Evolutionary conservation across 2,888 invertebrate species (phyloP).

Genomic region (Megamerina dolium): DNA sequence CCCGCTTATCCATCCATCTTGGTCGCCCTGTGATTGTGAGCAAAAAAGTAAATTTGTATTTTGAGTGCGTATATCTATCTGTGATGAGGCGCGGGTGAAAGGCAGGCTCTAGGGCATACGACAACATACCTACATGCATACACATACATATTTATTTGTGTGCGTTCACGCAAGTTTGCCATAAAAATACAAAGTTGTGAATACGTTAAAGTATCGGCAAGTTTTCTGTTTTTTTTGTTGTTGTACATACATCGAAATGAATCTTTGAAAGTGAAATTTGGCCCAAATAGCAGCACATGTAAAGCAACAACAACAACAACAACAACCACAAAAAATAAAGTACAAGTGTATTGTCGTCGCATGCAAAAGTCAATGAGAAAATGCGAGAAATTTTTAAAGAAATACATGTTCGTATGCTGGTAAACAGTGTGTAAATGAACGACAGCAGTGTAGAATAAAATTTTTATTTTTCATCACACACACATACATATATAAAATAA

Average conservation of each 20-base stretch:
- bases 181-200: conserved; percentile 6
- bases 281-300: conserved; percentile 1
- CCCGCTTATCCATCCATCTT: too few species aligned
- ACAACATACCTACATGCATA: too few species aligned
- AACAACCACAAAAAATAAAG: background rate
- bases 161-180: conserved; percentile 2
- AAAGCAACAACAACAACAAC: background rate
- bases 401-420: background rate
- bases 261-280: conserved; percentile 5
- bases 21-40: too few species aligned
- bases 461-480: too few species aligned
- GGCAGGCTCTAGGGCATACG: too few species aligned
- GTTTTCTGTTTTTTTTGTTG: background rate
- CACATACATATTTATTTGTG: background rate
- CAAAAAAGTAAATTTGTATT: too few species aligned
- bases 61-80: too few species aligned
- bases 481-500: too few species aligned
- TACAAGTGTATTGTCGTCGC: too few species aligned
- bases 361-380: background rate
- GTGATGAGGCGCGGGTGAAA: too few species aligned
- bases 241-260: too few species aligned
- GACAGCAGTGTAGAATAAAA: too few species aligned
- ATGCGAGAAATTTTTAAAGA: background rate
- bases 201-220: conserved; percentile 6
- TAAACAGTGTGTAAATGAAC: background rate